These are phyloP conservation scores for Calliphora vicina DNA, from an alignment of 1,140 invertebrate genomes.

Conservation along the genomic window DNA sequence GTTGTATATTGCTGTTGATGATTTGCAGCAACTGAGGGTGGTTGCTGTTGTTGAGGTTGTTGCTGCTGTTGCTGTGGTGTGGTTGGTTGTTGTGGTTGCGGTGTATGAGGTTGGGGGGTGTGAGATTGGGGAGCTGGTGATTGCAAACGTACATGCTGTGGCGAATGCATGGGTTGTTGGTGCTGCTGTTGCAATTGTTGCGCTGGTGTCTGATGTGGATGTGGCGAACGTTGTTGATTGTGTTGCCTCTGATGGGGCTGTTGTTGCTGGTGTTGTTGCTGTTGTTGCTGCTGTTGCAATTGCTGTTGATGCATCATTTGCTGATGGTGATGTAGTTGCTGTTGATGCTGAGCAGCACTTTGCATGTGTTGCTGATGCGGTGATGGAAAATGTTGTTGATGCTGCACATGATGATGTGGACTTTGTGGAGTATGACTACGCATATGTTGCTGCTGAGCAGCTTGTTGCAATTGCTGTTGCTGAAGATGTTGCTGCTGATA, in stretches of 20 bases:
- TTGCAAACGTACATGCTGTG: constrained; percentile 51
- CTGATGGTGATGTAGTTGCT: constrained; percentile 44
- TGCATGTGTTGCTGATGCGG: constrained; percentile 52
- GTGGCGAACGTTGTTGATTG: constrained; percentile 48
- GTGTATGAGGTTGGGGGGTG: constrained; percentile 44
- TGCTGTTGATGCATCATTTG: constrained; percentile 43
- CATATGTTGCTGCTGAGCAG: constrained; percentile 54
- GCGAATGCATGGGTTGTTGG: constrained; percentile 51
- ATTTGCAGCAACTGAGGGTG: neutral
- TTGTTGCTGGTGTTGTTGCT: constrained; percentile 51
- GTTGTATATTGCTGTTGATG: constrained; percentile 45
- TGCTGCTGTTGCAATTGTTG: constrained; percentile 51
- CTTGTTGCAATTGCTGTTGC: constrained; percentile 45
- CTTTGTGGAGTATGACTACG: constrained; percentile 60
- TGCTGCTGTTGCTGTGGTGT: constrained; percentile 47
- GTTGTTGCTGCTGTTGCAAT: constrained; percentile 57
- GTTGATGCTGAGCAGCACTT: constrained; percentile 51
- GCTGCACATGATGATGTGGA: constrained; percentile 51
- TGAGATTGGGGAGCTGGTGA: constrained; percentile 49
- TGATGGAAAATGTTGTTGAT: constrained; percentile 54
- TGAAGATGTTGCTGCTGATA: constrained; percentile 56
- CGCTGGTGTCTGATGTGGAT: constrained; percentile 45
- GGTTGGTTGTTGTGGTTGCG: constrained; percentile 40
- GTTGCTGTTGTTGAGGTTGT: constrained; percentile 44
- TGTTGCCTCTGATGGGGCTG: constrained; percentile 43